Percentiles rank a stretch among this genome's conserved stretches.
Evolutionary conservation across 2,888 invertebrate species (phyloP).

Genomic region (Molorchus minor): DNA sequence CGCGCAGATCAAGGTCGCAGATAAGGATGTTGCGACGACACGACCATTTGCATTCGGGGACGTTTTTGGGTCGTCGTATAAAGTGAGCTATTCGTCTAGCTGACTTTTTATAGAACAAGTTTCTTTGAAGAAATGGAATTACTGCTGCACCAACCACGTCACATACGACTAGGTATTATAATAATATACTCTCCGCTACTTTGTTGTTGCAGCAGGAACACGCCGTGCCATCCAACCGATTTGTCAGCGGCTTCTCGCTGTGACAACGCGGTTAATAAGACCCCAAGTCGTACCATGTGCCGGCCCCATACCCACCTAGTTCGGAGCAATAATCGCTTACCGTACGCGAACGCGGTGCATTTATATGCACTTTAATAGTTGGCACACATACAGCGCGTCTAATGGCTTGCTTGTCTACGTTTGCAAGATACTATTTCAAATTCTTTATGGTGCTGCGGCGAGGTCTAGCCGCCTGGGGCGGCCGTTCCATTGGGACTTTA

Average conservation of each 20-base stretch:
- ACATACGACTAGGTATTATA: too few relatives aligned
- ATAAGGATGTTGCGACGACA: too few relatives aligned
- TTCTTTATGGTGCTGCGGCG: background rate
- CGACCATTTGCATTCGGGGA: too few relatives aligned
- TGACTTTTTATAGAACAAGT: too few relatives aligned
- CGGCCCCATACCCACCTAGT: background rate
- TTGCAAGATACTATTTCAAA: slow-evolving; percentile 18
- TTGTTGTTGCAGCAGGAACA: too few relatives aligned
- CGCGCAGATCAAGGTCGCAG: too few relatives aligned
- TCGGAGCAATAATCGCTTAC: slow-evolving; percentile 2
- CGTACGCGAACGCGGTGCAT: slow-evolving; percentile 2
- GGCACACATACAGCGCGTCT: slow-evolving; percentile 21
- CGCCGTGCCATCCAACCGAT: too few relatives aligned
- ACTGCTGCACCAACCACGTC: too few relatives aligned
- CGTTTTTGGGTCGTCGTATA: too few relatives aligned
- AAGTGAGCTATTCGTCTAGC: too few relatives aligned
- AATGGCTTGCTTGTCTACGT: slow-evolving; percentile 18
- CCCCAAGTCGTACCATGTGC: background rate
- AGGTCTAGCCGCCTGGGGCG: background rate
- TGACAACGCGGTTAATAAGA: background rate
- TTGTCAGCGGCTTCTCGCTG: background rate
- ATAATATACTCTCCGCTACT: too few relatives aligned
- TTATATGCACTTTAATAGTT: slow-evolving; percentile 1
- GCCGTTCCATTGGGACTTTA: slow-evolving; percentile 2
- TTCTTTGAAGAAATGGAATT: too few relatives aligned